phyloP scores from a whole-genome alignment of 2,888 invertebrate genomes.

The Stenodera caucasica region DNA sequence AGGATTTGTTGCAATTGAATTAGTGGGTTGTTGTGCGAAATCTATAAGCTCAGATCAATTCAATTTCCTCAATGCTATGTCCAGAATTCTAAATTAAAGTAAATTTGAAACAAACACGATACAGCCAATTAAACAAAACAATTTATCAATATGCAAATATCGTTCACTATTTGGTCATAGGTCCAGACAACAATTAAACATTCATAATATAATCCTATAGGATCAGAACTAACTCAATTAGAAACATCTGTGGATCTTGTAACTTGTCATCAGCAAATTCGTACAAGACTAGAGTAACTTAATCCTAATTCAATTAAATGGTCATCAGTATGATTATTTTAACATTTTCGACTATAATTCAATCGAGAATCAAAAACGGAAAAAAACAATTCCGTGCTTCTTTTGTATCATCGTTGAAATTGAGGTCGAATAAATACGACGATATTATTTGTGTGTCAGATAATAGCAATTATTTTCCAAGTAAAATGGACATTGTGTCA shows the following conservation, averaged over 20 bases:
- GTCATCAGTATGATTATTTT: constrained; percentile 23
- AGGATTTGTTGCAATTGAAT: too few species aligned
- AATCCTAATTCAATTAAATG: constrained; percentile 29
- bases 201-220: constrained; percentile 30
- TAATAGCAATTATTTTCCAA: not conserved
- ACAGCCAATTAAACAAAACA: not conserved
- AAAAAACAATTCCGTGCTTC: too few species aligned
- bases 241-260: constrained; percentile 29
- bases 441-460: not conserved
- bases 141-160: constrained; percentile 20
- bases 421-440: too few species aligned
- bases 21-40: too few species aligned
- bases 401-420: too few species aligned
- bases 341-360: constrained; percentile 17
- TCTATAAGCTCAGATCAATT: too few species aligned
- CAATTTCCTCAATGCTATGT: too few species aligned
- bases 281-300: constrained; percentile 19
- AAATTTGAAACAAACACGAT: not conserved
- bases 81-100: too few species aligned
- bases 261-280: constrained; percentile 30
- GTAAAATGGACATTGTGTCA: not conserved
- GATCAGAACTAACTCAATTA: constrained; percentile 31
- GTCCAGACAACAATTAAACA: constrained; percentile 28
- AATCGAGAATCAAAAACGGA: not conserved
- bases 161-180: constrained; percentile 22